These are phyloP conservation scores for Lasioglossum marginatum DNA, from an alignment of 2,888 invertebrate genomes.

Conservation along the genomic window DNA sequence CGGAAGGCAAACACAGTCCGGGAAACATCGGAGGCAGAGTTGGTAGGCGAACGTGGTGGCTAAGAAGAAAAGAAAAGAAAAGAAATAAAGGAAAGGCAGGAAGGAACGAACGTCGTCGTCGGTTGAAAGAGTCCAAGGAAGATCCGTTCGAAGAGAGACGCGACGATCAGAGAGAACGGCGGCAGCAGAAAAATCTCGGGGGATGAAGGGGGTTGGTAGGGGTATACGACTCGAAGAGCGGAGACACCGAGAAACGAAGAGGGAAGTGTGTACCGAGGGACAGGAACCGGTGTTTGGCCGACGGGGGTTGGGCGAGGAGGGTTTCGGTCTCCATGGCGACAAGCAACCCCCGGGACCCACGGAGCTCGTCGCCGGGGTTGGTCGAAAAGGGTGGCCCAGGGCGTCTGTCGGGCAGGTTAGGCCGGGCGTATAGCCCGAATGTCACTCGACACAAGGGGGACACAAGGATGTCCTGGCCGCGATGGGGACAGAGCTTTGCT, in stretches of 20 bases:
- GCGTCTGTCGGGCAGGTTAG: constrained; percentile 81
- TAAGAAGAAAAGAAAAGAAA: not conserved
- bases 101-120: not conserved
- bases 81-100: not conserved
- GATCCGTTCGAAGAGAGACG: constrained; percentile 1
- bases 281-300: constrained; percentile 72
- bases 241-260: constrained; percentile 61
- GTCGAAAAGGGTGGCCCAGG: constrained; percentile 83
- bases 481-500: constrained; percentile 50
- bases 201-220: not conserved
- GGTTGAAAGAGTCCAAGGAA: not conserved
- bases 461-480: constrained; percentile 78
- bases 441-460: constrained; percentile 82
- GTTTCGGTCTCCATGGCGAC: constrained; percentile 83
- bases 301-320: constrained; percentile 78
- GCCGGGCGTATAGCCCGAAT: constrained; percentile 79
- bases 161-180: constrained; percentile 2
- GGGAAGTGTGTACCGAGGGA: constrained; percentile 69
- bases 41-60: not conserved
- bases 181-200: not conserved
- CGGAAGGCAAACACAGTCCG: not conserved
- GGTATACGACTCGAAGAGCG: constrained; percentile 27
- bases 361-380: constrained; percentile 81
- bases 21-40: not conserved
- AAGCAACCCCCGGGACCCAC: constrained; percentile 83